phyloP scores from a whole-genome alignment of 2,113 vertebrate species.

The Leucosticte australis region DNA sequence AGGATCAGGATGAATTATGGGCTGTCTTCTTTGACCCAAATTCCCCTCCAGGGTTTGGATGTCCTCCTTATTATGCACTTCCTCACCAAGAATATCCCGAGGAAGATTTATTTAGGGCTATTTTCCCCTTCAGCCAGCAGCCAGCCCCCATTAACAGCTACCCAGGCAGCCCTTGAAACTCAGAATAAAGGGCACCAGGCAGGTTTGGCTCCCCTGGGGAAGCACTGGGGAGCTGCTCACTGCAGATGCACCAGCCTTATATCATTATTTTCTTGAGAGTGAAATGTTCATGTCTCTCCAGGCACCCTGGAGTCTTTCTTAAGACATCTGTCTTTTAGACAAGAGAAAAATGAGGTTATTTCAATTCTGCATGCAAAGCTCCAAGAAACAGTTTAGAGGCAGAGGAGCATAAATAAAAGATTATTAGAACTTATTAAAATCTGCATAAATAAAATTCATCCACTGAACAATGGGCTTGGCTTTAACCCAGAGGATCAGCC shows the following conservation, averaged over 20 bases:
- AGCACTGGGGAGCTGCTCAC: background rate
- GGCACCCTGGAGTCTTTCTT: background rate
- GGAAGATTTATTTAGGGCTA: background rate
- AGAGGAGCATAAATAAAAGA: background rate
- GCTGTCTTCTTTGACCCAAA: background rate
- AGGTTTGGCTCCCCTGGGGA: background rate
- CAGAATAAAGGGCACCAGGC: background rate
- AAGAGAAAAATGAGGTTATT: conserved; percentile 7
- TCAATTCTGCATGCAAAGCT: background rate
- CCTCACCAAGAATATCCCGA: background rate
- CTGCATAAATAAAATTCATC: background rate
- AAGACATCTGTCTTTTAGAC: background rate
- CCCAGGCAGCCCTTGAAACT: background rate
- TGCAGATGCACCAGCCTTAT: background rate
- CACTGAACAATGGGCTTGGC: background rate
- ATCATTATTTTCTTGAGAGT: background rate
- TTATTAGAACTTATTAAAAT: background rate
- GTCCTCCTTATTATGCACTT: background rate
- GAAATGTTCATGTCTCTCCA: background rate
- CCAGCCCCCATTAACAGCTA: background rate
- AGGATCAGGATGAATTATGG: background rate
- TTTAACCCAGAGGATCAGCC: background rate
- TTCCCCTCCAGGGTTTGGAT: background rate
- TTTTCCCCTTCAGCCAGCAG: background rate
- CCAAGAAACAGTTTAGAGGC: background rate